Evolutionary conservation across 2,797 vertebrate genomes (phyloP), one percentile per base, ranked within the genome.

Genomic region (Muscicapa striata): DNA sequence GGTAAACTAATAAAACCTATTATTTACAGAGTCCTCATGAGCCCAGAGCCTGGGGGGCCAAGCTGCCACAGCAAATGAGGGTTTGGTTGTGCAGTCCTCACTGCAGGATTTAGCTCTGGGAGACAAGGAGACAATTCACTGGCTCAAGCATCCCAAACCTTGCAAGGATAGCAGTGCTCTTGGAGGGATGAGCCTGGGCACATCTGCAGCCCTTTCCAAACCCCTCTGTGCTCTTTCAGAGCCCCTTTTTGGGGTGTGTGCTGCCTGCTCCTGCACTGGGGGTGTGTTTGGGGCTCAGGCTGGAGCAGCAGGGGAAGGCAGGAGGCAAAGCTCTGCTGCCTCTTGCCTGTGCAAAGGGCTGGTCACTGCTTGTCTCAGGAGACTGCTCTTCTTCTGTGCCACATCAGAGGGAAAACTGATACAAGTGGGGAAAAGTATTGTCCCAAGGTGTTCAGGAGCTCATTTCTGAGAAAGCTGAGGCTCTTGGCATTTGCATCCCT

Each of bases 1-100:
- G 1, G 67, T 27, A 94, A 95, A 91, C 91, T 83, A 88, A 91
- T 93, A 89, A 95, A 95, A 73, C 72, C 78, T 79, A 82, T 94
- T 92, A 93, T 91, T 95, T 96, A 79, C 86, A 83, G 75, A 90
- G 72, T 43, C 57, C 70, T 92, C 29, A 30, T 51, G 63, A 95
- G 40, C 74, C 43, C 83, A 78, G 85, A 73, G 43, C 90, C 82
- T 1, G 16, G 68, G 38, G 34, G 58, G 9, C 14, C 40, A 15
- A 26, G 70, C 86, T 95, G 86, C 86, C 81, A 70, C 41, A 46
- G 29, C 73, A 59, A 59, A 69, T 76, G 59, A 88, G 34, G 19
- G 40, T 73, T 89, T 72, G 63, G 66, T 43, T 5, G 0, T 30
- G 26, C 36, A 59, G 45, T 26, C 55, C 69, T 86, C 41, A 22